Base-by-base conservation (phyloP, 2,113 vertebrate genomes). In the Epinephelus fuscoguttatus region DNA sequence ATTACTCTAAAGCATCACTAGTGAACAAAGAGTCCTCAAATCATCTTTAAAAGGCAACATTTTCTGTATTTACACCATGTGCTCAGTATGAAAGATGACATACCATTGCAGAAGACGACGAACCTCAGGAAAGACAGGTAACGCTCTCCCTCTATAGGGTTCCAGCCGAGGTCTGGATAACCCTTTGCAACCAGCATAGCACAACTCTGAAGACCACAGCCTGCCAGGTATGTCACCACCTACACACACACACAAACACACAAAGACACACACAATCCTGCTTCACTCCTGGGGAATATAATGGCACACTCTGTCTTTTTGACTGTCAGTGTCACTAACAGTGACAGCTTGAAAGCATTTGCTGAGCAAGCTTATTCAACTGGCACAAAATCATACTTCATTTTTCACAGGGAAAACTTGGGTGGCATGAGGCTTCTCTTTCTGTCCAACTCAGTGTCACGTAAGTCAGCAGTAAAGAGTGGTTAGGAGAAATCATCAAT, bases 81-180 rank as follows among this genome's bases (percentile, higher is more conserved):
- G 3, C 2, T 60, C 67, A 19, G 42, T 12, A 13, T 21, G 15
- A 25, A 40, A 37, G 60, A 37, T 0, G 6, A 72, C 84, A 2
- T 94, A 99, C 98, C 96, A 63, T 99, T 99, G 78, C 97, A 97
- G 94, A 99, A 99, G 89, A 99, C 98, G 2, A 95, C 97, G 88
- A 99, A 99, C 78, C 98, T 95, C 90, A 99, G 91, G 95, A 99
- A 99, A 25, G 98, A 98, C 67, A 99, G 95, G 84, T 98, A 99
- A 37, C 98, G 98, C 90, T 99, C 98, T 74, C 98, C 98, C 92
- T 99, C 98, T 59, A 99, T 99, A 27, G 98, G 98, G 93, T 99
- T 99, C 98, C 98, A 99, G 82, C 98, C 97, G 11, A 99, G 95
- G 52, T 99, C 98, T 70, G 98, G 98, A 91, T 99, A 99, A 52